Evolutionary conservation across 1,140 invertebrate genomes (phyloP), one percentile per base, ranked within the genome.

Genomic region (Caenorhabditis latens): DNA sequence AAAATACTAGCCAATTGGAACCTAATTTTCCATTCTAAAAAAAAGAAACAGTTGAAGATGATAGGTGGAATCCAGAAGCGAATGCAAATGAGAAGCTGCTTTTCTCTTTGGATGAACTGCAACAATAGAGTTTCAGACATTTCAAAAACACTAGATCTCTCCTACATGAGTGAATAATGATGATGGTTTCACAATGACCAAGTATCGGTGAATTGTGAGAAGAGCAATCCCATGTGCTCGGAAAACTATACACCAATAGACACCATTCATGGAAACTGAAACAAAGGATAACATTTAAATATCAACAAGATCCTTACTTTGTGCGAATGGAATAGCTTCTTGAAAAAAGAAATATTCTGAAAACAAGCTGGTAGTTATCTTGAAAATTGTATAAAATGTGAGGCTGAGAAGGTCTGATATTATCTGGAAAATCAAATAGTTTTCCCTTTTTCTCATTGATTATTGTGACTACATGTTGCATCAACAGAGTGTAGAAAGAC

Each of bases 181-280:
- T 14, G n/a, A 46, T 50, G 71, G n/a, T 24, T 79, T 79, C 14
- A 50, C 43, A 32, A 79, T 79, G 2, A 16, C 13, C 46, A 79
- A 50, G 32, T 46, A 50, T 7, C 71, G 43, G 21, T 79, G 71
- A 50, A 79, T 24, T 21, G 71, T 79, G 46, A 79, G 24, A 21
- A 79, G 46, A 24, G n/a, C 46, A 46, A 79, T 24, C 24, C 71
- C 71, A 50, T 79, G 13, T 13, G 40, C 11, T 50, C 71, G 43
- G 8, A 53, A 46, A 2, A 50, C n/a, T 24, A 79, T 43, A 2
- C 3, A 11, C 71, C 71, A 79, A 24, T 50, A 79, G 11, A 79
- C 14, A 50, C 71, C 21, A 42, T 79, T 79, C 46, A 46, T 53
- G n/a, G 50, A 79, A 19, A 79, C 71, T 79, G n/a, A 21, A 79